phyloP scores from a whole-genome alignment of 2,113 vertebrate genomes.

The Scophthalmus maximus region DNA sequence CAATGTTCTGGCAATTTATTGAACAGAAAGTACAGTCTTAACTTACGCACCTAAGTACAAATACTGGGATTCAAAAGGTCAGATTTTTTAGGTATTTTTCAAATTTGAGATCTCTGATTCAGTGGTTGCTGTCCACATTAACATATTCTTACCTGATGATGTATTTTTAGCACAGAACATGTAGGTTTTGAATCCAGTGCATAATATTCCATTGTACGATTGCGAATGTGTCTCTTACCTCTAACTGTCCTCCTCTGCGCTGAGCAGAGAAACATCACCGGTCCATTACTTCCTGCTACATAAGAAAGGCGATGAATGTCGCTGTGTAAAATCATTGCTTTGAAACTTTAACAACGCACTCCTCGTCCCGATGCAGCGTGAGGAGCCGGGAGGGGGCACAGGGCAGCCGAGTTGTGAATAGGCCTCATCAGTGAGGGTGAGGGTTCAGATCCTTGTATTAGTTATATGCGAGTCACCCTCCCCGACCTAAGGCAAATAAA shows the following conservation, averaged over 20 bases:
- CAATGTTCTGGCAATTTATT: too few species aligned
- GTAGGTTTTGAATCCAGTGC: background rate
- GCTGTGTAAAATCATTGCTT: slow-evolving; percentile 69
- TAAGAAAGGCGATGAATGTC: slow-evolving; percentile 82
- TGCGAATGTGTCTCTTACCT: slow-evolving; percentile 30
- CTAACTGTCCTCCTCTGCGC: slow-evolving; percentile 9
- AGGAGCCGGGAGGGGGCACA: slow-evolving; percentile 83
- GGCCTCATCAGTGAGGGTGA: slow-evolving; percentile 96
- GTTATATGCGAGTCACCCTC: slow-evolving; percentile 91
- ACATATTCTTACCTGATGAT: background rate
- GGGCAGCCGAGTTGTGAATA: slow-evolving; percentile 93
- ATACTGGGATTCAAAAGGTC: too few species aligned
- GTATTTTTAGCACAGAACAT: background rate
- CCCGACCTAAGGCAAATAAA: slow-evolving; percentile 89
- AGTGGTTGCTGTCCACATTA: too few species aligned
- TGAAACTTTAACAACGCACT: slow-evolving; percentile 88
- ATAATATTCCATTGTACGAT: background rate
- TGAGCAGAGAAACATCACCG: slow-evolving; percentile 24
- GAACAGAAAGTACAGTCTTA: too few species aligned
- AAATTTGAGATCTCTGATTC: too few species aligned
- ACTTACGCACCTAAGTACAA: too few species aligned
- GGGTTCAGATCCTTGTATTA: slow-evolving; percentile 92
- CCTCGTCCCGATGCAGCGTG: slow-evolving; percentile 85
- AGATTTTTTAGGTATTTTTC: too few species aligned
- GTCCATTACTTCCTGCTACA: slow-evolving; percentile 37